Conservation (phyloP, 2,888 invertebrate species). For the Calameuta pallipes region DNA sequence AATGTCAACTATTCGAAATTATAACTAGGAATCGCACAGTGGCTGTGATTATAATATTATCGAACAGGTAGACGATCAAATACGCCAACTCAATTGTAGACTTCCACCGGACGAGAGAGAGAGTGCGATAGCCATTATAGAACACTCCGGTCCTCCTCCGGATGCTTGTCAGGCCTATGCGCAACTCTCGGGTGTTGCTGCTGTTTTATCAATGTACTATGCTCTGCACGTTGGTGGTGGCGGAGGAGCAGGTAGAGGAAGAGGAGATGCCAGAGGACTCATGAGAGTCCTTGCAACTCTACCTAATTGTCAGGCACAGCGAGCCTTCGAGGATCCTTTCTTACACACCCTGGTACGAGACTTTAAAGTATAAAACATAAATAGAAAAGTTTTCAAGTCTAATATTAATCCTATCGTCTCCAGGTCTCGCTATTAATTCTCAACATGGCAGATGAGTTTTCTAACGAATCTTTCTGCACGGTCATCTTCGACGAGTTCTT, state of each 20-base stretch:
- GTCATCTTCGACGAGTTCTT: constrained; percentile 96
- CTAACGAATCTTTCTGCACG: constrained; percentile 94
- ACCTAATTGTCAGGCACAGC: constrained; percentile 89
- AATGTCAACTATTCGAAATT: neutral
- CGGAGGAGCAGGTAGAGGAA: constrained; percentile 47
- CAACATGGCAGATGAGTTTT: constrained; percentile 91
- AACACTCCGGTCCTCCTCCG: constrained; percentile 92
- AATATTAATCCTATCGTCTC: constrained; percentile 11
- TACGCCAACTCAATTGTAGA: constrained; percentile 84
- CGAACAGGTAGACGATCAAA: constrained; percentile 79
- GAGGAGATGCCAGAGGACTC: constrained; percentile 70
- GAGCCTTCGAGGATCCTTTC: constrained; percentile 95
- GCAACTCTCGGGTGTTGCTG: constrained; percentile 90
- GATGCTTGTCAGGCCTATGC: constrained; percentile 95
- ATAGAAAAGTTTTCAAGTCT: too few species aligned
- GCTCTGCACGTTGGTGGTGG: constrained; percentile 82
- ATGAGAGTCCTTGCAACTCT: constrained; percentile 90
- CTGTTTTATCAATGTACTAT: constrained; percentile 95
- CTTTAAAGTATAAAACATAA: neutral
- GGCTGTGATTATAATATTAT: neutral
- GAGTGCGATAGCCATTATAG: constrained; percentile 91
- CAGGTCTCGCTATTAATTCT: constrained; percentile 79
- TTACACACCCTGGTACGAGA: constrained; percentile 84
- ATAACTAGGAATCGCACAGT: too few species aligned
- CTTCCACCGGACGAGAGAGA: constrained; percentile 93